phyloP scores from a whole-genome alignment of 2,888 invertebrate genomes.

The Pedicia rivosa region DNA sequence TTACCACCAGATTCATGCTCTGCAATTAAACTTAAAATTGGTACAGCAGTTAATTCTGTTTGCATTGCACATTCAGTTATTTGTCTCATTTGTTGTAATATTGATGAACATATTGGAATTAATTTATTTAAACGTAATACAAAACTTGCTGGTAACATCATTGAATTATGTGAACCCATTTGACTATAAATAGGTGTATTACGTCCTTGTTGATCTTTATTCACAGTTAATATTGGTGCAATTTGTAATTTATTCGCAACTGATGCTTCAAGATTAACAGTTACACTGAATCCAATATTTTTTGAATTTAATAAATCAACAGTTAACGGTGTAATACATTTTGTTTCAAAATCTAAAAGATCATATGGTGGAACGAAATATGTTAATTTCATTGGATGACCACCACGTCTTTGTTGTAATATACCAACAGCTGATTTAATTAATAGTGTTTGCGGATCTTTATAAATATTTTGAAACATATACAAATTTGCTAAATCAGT shows the following conservation, averaged over 20 bases:
- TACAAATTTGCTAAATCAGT: conserved; percentile 70
- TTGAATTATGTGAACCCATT: conserved; percentile 69
- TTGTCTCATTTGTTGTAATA: conserved; percentile 49
- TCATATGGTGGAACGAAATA: conserved; percentile 92
- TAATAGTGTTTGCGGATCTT: conserved; percentile 48
- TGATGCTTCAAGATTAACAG: conserved; percentile 79
- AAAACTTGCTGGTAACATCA: conserved; percentile 81
- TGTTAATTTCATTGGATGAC: conserved; percentile 85
- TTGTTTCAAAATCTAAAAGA: conserved; percentile 59
- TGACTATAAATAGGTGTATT: conserved; percentile 61
- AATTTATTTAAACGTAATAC: conserved; percentile 64
- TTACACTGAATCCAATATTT: conserved; percentile 70
- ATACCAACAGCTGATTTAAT: conserved; percentile 83
- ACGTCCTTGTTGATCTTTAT: conserved; percentile 18
- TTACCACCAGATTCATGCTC: conserved; percentile 61
- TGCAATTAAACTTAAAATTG: conserved; percentile 62
- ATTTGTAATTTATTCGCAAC: conserved; percentile 48
- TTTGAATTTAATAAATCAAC: conserved; percentile 53
- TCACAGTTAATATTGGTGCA: conserved; percentile 22
- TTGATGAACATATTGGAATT: conserved; percentile 65
- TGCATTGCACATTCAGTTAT: conserved; percentile 41
- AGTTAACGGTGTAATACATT: conserved; percentile 55
- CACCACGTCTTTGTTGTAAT: conserved; percentile 65
- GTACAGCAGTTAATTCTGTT: conserved; percentile 17
- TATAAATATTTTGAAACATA: conserved; percentile 57